Base-by-base conservation (phyloP, 2,113 vertebrate genomes). In the Aptenodytes patagonicus region DNA sequence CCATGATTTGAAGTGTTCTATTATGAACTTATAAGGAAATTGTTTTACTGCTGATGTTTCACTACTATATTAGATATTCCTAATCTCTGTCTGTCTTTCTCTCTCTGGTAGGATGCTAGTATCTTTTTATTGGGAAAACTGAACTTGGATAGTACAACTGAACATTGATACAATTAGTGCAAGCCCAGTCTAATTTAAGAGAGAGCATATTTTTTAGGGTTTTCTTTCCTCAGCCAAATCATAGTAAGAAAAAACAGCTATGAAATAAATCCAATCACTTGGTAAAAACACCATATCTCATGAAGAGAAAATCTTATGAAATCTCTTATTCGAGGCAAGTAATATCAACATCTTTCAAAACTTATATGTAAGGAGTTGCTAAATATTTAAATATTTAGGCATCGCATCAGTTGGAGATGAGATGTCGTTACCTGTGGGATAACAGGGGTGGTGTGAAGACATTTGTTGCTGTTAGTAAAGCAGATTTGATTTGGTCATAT, bases 91-190 rank as follows among this genome's bases (percentile, higher is more conserved):
- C 58, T 54, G 2, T 29, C 3, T 44, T 57, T 40, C 31, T 80
- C 1, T 40, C 31, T 80, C 1, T 0, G 17, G 16, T 68, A 36
- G 26, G 51, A 46, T 55, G 7, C 34, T 42, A 36, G 4, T 31
- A 57, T 83, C 26, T 32, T 73, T 70, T 89, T 32, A 36, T 24
- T 62, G 31, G 7, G 49, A 75, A 49, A 89, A 36, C 5, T 38
- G 51, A 85, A 6, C 6, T 52, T 52, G 18, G 6, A 19, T 51
- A 11, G 24, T 58, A 3, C 34, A 86, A 44, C 9, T 72, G 26
- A 60, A 38, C 19, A 21, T 40, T 31, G 14, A 69, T 69, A 58
- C 15, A 55, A 26, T 20, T 44, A 54, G 16, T 64, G 34, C 57
- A 58, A 60, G 6, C 7, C 13, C 21, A 34, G 52, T 36, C 38